Conservation (phyloP, 1,140 invertebrate genomes). For the Meloidogyne exigua region DNA sequence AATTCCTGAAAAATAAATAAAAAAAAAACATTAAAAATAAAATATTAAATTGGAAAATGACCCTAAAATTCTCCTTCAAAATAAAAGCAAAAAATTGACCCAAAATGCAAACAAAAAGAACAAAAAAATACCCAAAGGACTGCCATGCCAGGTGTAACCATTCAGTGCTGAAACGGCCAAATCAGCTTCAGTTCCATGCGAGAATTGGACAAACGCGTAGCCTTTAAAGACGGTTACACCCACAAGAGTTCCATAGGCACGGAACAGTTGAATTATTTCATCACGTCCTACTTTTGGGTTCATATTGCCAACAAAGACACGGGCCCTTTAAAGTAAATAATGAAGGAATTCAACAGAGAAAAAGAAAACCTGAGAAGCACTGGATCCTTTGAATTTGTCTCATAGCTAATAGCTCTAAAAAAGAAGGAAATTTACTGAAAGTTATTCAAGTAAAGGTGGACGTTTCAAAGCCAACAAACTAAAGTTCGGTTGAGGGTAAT, state of each 20-base stretch:
- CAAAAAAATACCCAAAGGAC: conserved; percentile 23
- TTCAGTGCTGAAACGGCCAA: conserved; percentile 41
- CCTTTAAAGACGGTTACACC: conserved; percentile 42
- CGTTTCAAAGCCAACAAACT: too few relatives aligned
- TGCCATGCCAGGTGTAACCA: conserved; percentile 38
- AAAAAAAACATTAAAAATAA: too few relatives aligned
- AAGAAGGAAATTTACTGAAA: neutral
- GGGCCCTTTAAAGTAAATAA: conserved; percentile 24
- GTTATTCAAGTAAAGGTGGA: too few relatives aligned
- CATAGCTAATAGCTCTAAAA: conserved; percentile 32
- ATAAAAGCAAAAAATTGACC: neutral
- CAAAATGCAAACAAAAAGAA: neutral
- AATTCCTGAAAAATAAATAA: neutral
- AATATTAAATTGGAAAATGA: too few relatives aligned
- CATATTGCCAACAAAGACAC: conserved; percentile 40
- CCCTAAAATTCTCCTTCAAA: too few relatives aligned
- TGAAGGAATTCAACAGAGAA: neutral
- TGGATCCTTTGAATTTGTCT: conserved; percentile 35
- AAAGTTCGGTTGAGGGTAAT: too few relatives aligned
- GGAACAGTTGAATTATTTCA: conserved; percentile 37
- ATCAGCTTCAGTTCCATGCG: conserved; percentile 29
- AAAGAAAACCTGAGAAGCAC: conserved; percentile 22
- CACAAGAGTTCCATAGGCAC: conserved; percentile 31
- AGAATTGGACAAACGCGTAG: conserved; percentile 44
- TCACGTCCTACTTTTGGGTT: conserved; percentile 30